These are phyloP conservation scores for Oopsacas minuta DNA, from an alignment of 37 sponge, comb jelly and placozoan genomes.

Conservation along the genomic window DNA sequence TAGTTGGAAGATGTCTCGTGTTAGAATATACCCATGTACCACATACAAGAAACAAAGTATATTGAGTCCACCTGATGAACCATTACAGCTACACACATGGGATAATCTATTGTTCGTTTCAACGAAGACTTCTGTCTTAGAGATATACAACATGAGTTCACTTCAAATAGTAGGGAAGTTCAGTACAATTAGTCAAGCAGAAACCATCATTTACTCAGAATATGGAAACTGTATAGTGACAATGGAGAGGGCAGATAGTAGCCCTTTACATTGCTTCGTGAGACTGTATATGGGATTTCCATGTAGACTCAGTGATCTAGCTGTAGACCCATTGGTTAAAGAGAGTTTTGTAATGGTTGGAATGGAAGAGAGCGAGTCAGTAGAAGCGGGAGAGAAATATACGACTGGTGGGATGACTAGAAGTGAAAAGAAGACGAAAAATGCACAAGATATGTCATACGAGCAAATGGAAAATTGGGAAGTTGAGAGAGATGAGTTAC, in stretches of 20 bases:
- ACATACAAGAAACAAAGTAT: not conserved
- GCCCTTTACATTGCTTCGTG: not conserved
- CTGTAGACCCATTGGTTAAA: not conserved
- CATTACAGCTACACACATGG: conserved; percentile 5
- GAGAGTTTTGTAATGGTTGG: not conserved
- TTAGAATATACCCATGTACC: not conserved
- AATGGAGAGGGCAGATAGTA: not conserved
- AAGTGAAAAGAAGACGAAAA: not conserved
- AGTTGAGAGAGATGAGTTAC: not conserved
- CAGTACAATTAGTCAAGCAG: conserved; percentile 16
- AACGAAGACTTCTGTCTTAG: not conserved
- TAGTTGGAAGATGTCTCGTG: conserved; percentile 16
- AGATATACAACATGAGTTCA: not conserved
- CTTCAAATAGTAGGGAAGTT: not conserved
- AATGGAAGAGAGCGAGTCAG: not conserved
- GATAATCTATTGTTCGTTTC: not conserved
- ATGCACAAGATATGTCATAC: not conserved
- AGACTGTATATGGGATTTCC: conserved; percentile 13
- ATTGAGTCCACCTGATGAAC: not conserved
- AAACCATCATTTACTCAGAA: not conserved
- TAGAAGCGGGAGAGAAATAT: not conserved
- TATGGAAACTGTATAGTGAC: conserved; percentile 12
- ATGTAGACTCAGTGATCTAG: not conserved
- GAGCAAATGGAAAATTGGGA: not conserved
- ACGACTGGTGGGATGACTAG: not conserved